Conservation (phyloP, 2,888 invertebrate species). For the Drosophila barbarae region DNA sequence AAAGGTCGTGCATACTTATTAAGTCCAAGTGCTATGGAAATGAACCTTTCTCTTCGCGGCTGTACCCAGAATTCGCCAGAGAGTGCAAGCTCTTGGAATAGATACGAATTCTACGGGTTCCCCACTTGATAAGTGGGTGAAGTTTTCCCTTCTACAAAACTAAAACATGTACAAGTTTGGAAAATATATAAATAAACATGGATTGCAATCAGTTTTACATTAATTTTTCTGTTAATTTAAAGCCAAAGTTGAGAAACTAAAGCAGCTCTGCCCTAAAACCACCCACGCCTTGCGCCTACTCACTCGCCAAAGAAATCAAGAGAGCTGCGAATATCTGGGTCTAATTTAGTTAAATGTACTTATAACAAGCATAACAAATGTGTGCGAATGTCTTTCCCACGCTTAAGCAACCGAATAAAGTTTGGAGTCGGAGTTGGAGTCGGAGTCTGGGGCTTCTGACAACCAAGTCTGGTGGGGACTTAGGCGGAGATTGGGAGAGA, state of each 20-base stretch:
- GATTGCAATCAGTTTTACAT: no score
- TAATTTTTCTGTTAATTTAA: background rate
- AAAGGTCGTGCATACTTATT: constrained; percentile 56
- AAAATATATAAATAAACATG: no score
- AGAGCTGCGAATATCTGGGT: constrained; percentile 10
- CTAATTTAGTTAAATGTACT: constrained; percentile 27
- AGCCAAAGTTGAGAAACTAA: background rate
- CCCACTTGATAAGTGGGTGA: background rate
- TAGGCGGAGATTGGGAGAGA: constrained; percentile 9
- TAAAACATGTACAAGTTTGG: no score
- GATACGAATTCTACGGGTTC: background rate
- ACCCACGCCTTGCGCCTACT: constrained; percentile 15
- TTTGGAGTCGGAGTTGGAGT: background rate
- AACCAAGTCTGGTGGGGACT: constrained; percentile 26
- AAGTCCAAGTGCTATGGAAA: constrained; percentile 44
- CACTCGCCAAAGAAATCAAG: background rate
- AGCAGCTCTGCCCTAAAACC: background rate
- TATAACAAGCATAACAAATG: constrained; percentile 23
- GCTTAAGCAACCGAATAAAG: constrained; percentile 48
- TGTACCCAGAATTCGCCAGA: constrained; percentile 12
- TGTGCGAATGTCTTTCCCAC: constrained; percentile 52
- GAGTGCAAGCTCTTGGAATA: background rate
- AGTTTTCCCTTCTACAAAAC: no score
- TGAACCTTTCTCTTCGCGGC: constrained; percentile 59
- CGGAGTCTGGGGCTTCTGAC: constrained; percentile 20